Percentiles rank a stretch among this genome's conserved stretches.
phyloP scores from a whole-genome alignment of 2,888 invertebrate genomes.

The Leucoma salicis region DNA sequence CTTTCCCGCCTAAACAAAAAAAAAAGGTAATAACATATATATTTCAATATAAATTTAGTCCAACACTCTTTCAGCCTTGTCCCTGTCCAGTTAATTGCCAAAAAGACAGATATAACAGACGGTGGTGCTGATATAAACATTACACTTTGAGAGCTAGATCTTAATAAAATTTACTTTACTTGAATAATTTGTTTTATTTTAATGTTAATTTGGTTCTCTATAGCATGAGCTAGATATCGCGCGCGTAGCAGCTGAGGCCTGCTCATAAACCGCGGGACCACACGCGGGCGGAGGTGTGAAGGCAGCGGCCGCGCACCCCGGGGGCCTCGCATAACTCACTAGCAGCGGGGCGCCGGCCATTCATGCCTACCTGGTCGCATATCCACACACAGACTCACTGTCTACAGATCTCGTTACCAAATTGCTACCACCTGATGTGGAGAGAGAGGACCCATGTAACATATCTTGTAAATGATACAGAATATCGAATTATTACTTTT shows the following conservation, averaged over 20 bases:
- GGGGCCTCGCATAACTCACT: constrained; percentile 79
- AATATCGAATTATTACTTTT: too few relatives aligned
- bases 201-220: constrained; percentile 14
- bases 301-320: constrained; percentile 70
- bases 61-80: too few relatives aligned
- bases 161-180: too few relatives aligned
- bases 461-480: too few relatives aligned
- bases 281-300: constrained; percentile 82
- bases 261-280: constrained; percentile 77
- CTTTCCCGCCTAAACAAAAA: too few relatives aligned
- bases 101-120: too few relatives aligned
- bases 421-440: constrained; percentile 20
- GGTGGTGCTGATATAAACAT: too few relatives aligned
- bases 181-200: too few relatives aligned
- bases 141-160: too few relatives aligned
- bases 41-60: too few relatives aligned
- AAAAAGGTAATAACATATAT: too few relatives aligned
- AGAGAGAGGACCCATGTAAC: constrained; percentile 5
- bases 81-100: too few relatives aligned
- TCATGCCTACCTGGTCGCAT: constrained; percentile 72
- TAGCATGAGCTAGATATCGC: constrained; percentile 38
- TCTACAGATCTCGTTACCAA: constrained; percentile 51
- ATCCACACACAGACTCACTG: constrained; percentile 68
- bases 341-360: constrained; percentile 78
- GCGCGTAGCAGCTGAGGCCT: constrained; percentile 62